Conservation (phyloP, 1,140 invertebrate species). For the Drosophila ogumai region DNA sequence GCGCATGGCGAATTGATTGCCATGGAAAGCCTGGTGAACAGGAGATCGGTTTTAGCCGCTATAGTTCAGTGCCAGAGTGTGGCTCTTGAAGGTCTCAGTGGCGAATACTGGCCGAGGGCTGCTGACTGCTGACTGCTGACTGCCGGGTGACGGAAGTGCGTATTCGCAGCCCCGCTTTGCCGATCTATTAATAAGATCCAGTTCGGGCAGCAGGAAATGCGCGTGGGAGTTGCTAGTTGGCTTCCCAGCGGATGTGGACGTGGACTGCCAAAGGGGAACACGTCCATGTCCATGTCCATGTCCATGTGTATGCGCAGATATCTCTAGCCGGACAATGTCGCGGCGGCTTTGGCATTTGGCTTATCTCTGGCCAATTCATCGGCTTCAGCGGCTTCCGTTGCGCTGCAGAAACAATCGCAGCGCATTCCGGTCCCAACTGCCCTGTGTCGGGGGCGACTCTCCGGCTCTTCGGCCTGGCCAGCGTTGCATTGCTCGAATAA, state of each 20-base stretch:
- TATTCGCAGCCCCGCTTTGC: slow-evolving; percentile 60
- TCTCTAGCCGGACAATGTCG: neutral
- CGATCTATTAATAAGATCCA: slow-evolving; percentile 66
- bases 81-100: neutral
- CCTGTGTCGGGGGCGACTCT: slow-evolving; percentile 54
- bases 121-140: no score
- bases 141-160: slow-evolving; percentile 64
- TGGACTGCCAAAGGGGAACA: no score
- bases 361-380: slow-evolving; percentile 51
- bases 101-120: no score
- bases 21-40: slow-evolving; percentile 21
- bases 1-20: slow-evolving; percentile 66
- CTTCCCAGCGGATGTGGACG: slow-evolving; percentile 19
- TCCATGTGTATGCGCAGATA: neutral
- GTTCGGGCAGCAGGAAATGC: slow-evolving; percentile 49
- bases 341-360: slow-evolving; percentile 6
- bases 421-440: slow-evolving; percentile 2
- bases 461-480: no score
- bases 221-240: slow-evolving; percentile 58
- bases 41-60: slow-evolving; percentile 11
- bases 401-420: slow-evolving; percentile 16
- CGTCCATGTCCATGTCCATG: neutral
- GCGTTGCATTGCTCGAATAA: slow-evolving; percentile 59
- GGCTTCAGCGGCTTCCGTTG: slow-evolving; percentile 66
- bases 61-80: neutral